phyloP scores from a whole-genome alignment of 2,797 vertebrate genomes.

The Amblyraja radiata region DNA sequence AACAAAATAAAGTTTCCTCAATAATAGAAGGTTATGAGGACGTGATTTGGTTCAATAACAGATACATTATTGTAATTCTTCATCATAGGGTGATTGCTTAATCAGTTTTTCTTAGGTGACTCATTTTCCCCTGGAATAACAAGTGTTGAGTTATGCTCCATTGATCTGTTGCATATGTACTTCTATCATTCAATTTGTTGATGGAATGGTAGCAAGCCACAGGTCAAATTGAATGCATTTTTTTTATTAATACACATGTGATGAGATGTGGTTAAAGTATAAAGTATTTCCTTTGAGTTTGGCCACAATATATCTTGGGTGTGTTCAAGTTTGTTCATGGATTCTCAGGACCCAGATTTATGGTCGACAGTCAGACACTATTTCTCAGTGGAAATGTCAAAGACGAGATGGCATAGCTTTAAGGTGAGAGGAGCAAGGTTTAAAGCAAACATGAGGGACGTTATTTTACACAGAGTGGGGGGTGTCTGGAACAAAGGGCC shows the following conservation, averaged over 20 bases:
- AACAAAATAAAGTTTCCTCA: neutral
- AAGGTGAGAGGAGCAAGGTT: too few relatives aligned
- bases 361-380: too few relatives aligned
- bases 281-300: neutral
- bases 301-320: too few relatives aligned
- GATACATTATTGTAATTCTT: neutral
- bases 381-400: too few relatives aligned
- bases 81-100: neutral
- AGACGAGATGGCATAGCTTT: too few relatives aligned
- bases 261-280: neutral
- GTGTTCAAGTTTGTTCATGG: neutral
- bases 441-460: too few relatives aligned
- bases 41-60: neutral
- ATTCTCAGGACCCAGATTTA: neutral
- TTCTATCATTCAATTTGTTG: neutral
- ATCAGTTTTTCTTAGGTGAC: neutral
- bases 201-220: neutral
- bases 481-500: too few relatives aligned
- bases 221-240: neutral
- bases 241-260: neutral
- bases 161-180: neutral
- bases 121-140: neutral
- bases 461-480: too few relatives aligned
- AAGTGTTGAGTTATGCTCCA: neutral
- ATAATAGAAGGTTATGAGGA: neutral